These are phyloP conservation scores for Cygnus buccinator DNA, from an alignment of 2,113 vertebrate species.

Conservation along the genomic window DNA sequence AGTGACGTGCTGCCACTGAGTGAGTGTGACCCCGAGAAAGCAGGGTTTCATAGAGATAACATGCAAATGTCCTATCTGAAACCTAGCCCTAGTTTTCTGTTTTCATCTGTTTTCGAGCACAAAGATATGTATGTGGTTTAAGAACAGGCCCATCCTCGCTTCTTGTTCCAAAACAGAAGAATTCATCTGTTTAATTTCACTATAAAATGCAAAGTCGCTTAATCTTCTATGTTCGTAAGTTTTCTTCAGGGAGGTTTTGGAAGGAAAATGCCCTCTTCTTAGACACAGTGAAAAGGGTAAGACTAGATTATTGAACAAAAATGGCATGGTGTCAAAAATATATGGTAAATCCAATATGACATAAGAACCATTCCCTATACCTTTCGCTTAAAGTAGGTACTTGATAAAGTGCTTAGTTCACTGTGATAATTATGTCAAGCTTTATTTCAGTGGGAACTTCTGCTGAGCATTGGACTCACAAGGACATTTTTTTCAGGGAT, in stretches of 20 bases:
- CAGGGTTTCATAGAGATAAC: neutral
- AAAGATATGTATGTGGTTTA: rapidly evolving
- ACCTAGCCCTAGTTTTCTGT: rapidly evolving
- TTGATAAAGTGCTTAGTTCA: neutral
- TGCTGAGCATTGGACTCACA: neutral
- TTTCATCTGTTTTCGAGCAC: neutral
- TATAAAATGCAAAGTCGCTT: neutral
- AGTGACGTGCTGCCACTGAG: neutral
- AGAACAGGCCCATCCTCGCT: neutral
- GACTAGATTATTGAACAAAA: neutral
- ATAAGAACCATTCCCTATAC: neutral
- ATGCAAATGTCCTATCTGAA: neutral
- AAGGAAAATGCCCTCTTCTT: neutral
- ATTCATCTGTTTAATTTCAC: neutral
- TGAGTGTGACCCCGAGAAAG: neutral
- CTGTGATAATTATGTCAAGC: neutral
- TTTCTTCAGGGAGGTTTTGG: neutral
- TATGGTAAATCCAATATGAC: neutral
- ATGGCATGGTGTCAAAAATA: neutral
- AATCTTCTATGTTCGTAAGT: rapidly evolving
- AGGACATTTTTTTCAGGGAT: too few species aligned
- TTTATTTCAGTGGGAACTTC: neutral
- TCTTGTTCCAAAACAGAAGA: neutral
- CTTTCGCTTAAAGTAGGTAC: neutral
- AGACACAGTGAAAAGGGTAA: neutral